Conservation (phyloP, 2,888 invertebrate species). For the Halocaridina rubra region DNA sequence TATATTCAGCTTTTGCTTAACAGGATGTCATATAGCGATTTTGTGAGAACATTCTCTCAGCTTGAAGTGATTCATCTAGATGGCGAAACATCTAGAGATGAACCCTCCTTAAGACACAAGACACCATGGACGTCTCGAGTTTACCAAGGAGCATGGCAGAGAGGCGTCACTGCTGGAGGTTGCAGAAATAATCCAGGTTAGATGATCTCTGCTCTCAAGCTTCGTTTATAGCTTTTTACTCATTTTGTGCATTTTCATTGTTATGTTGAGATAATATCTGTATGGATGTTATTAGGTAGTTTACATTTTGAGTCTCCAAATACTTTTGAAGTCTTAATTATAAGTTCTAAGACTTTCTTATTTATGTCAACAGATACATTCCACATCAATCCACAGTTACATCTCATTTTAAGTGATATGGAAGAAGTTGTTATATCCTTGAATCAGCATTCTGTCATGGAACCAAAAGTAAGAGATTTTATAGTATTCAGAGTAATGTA, state of each 20-base stretch:
- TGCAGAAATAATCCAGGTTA: conserved; percentile 85
- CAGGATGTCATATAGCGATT: conserved; percentile 86
- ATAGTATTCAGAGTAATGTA: not conserved
- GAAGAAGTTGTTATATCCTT: conserved; percentile 86
- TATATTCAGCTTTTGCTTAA: not conserved
- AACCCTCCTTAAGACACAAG: conserved; percentile 81
- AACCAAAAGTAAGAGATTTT: conserved; percentile 79
- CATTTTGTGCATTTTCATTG: too few relatives aligned
- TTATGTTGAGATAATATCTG: too few relatives aligned
- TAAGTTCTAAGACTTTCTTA: too few relatives aligned
- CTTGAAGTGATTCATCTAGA: conserved; percentile 88
- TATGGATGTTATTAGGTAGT: too few relatives aligned
- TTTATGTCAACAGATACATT: conserved; percentile 77
- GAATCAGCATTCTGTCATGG: conserved; percentile 90
- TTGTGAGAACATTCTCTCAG: conserved; percentile 83
- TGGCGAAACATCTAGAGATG: conserved; percentile 86
- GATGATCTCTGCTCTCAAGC: too few relatives aligned
- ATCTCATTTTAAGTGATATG: conserved; percentile 81
- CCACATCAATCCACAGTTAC: conserved; percentile 91
- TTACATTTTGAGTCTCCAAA: too few relatives aligned
- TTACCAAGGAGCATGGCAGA: conserved; percentile 87
- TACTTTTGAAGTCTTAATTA: too few relatives aligned
- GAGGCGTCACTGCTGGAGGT: conserved; percentile 89
- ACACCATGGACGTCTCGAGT: conserved; percentile 89
- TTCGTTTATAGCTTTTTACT: too few relatives aligned